Conservation (phyloP, 2,888 invertebrate genomes). For the Rhimphoctona megacephalus region DNA sequence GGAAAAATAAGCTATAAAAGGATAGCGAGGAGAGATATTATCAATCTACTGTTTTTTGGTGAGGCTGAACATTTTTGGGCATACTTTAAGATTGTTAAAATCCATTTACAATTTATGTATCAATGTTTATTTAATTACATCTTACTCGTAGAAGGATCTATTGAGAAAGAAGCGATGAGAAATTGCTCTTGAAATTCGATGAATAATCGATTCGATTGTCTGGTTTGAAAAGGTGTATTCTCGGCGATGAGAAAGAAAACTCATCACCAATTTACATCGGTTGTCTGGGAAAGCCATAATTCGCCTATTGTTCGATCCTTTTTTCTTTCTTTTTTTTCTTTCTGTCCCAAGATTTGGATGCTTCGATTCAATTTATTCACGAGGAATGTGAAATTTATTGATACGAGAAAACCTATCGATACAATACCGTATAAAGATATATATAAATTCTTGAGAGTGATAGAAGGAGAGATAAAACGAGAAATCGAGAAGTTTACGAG, state of each 20-base stretch:
- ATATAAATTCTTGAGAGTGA: constrained; percentile 21
- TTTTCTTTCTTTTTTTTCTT: neutral
- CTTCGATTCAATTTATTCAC: constrained; percentile 37
- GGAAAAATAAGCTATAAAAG: neutral
- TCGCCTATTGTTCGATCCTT: neutral
- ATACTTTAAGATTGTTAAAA: neutral
- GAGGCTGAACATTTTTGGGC: neutral
- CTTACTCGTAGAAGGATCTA: neutral
- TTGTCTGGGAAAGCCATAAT: constrained; percentile 22
- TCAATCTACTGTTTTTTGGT: neutral
- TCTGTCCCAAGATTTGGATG: neutral
- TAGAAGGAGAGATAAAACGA: constrained; percentile 37
- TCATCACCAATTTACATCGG: constrained; percentile 20
- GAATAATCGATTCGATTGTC: constrained; percentile 19
- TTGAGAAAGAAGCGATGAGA: neutral
- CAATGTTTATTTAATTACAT: neutral
- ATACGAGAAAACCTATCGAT: constrained; percentile 19
- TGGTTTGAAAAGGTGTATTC: neutral
- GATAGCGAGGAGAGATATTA: neutral
- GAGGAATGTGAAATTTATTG: constrained; percentile 23
- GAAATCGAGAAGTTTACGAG: constrained; percentile 69
- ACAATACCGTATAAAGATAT: neutral
- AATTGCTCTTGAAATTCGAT: constrained; percentile 24
- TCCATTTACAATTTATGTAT: neutral
- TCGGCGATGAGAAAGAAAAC: constrained; percentile 10